These are phyloP conservation scores for Pogonomyrmex californicus DNA, from an alignment of 1,140 invertebrate genomes.

Conservation along the genomic window DNA sequence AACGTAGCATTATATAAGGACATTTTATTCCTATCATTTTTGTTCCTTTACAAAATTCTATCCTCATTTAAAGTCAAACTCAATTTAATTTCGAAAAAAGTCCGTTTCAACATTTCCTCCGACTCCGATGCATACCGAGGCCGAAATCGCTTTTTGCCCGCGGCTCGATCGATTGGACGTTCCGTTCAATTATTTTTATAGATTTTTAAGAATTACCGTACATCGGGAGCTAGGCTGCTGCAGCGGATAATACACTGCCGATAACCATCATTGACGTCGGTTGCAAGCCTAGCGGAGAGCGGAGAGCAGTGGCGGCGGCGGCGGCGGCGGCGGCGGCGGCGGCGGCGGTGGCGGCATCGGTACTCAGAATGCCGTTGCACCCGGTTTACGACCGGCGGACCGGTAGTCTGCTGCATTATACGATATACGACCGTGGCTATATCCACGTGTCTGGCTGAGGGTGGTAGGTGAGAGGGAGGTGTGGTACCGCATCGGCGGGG, in stretches of 20 bases:
- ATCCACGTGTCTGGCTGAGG: conserved; percentile 78
- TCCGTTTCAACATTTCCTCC: not conserved
- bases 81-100: not conserved
- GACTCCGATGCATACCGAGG: not conserved
- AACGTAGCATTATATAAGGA: not conserved
- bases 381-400: conserved; percentile 79
- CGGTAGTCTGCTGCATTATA: conserved; percentile 83
- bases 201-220: conserved; percentile 27
- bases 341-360: conserved; percentile 38
- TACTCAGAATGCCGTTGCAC: conserved; percentile 74
- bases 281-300: not conserved
- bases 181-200: conserved; percentile 20
- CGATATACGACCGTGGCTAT: conserved; percentile 82
- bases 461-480: not conserved
- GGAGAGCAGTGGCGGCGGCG: not conserved
- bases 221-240: not conserved
- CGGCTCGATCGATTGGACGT: not conserved
- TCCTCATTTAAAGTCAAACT: not conserved
- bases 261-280: conserved; percentile 55
- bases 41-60: not conserved
- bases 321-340: not conserved
- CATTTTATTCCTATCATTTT: not conserved
- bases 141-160: not conserved
- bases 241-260: conserved; percentile 28
- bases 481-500: not conserved